Evolutionary conservation across 2,113 vertebrate genomes (phyloP), one percentile per base, ranked within the genome.

Genomic region (Hemiprocne comata): DNA sequence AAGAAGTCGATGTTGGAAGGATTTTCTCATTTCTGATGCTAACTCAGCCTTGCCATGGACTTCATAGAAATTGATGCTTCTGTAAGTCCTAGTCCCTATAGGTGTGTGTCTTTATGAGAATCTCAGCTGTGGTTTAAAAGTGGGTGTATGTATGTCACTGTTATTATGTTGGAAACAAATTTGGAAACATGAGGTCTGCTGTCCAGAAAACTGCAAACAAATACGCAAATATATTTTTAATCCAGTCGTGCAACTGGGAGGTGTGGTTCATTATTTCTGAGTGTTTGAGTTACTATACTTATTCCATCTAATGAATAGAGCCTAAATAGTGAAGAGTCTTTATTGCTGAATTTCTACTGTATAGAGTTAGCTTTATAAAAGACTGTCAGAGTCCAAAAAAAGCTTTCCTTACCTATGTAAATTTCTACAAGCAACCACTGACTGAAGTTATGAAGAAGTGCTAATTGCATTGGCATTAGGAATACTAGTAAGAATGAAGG

Each of bases 71-170:
- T 0, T 50, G 11, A 18, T 79, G 42, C 20, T 71, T 72, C 44
- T 82, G 3, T 61, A 87, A 82, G 25, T 65, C 48, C 20, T 23
- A 8, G 8, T 46, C 75, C 14, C 8, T 53, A 7, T 11, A 53
- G 33, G 11, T 69, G 5, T 38, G 20, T 75, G 44, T 48, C 11
- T 73, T 38, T 42, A 29, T 58, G 18, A 66, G 17, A 73, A n/a
- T 66, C 46, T 84, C 34, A 77, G 31, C 10, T 88, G 31, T 21
- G 55, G 15, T 78, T 92, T 81, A 36, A 73, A 81, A 65, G 28
- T 0, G 0, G 2, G 6, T 77, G 14, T 94, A 73, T 60, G 18
- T 64, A 2, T 42, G 78, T 85, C n/a, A 9, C 51, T 57, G 16
- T 71, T 34, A 38, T 72, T 81, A 5, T 24, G 18, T 26, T 66